Evolutionary conservation across 2,113 vertebrate genomes (phyloP), one percentile per base, ranked within the genome.

Genomic region (Channa maculata): DNA sequence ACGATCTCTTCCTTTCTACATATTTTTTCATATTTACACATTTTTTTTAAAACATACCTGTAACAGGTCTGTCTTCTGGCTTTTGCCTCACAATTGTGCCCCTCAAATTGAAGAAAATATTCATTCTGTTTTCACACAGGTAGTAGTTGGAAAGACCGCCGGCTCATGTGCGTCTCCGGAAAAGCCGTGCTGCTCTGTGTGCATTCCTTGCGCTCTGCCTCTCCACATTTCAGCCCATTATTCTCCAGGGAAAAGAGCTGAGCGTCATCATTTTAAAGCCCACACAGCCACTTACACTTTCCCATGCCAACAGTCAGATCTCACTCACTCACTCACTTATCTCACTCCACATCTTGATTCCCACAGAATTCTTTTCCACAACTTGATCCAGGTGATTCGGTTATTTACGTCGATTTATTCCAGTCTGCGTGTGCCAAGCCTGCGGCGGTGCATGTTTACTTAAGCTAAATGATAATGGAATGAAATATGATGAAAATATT

Each of bases 251-350:
- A 79, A 77, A 71, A 65, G 78, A 81, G 86, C 87, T 76, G 77
- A 87, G 80, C 89, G 84, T 91, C 89, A 91, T 90, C 89, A 37
- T 72, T 83, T 85, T 63, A 80, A 86, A 89, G 82, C 86, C 90
- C 89, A 91, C 90, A 90, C 91, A 89, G 66, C 71, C 79, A 81
- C 85, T 88, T 77, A 59, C 76, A 80, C 79, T 77, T 83, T 91
- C 75, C 80, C 84, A 88, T 86, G 89, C 73, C 84, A 75, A 67
- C 79, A 72, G 82, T 71, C 79, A 67, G 15, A 72, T 66, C 34
- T 83, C 81, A 57, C 66, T 87, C 77, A 57, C 66, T 87, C 77
- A 59, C 49, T 73, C 45, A 13, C 71, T 60, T 59, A 44, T 88
- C 62, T 85, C 68, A 1, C 65, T 6, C 36, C 49, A 10, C 14